Evolutionary conservation across 2,888 invertebrate species (phyloP).

Genomic region (Aporophyla lueneburgensis): DNA sequence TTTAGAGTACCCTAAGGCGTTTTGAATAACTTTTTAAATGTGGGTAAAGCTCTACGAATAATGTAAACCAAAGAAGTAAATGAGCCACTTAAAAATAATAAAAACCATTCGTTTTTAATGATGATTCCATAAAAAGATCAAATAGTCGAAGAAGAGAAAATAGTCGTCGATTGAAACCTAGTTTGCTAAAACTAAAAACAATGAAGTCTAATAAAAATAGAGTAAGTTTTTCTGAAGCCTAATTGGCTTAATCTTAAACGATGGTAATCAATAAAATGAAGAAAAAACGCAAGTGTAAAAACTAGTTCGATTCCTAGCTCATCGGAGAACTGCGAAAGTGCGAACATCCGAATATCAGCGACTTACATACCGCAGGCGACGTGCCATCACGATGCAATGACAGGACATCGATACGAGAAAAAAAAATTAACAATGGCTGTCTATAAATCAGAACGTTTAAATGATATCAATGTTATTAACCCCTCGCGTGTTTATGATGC

Average conservation of each 20-base stretch:
- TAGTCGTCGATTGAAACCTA: background rate
- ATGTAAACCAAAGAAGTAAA: background rate
- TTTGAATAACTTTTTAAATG: background rate
- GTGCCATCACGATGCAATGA: slow-evolving; percentile 30
- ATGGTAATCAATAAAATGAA: slow-evolving; percentile 20
- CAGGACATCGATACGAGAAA: slow-evolving; percentile 35
- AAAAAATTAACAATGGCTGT: slow-evolving; percentile 38
- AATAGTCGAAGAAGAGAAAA: background rate
- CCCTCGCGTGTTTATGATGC: too few relatives aligned
- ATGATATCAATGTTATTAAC: slow-evolving; percentile 14
- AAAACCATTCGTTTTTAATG: background rate
- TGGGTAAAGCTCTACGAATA: background rate
- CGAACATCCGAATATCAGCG: slow-evolving; percentile 37
- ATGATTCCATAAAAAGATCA: background rate
- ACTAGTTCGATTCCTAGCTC: slow-evolving; percentile 25
- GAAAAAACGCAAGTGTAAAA: slow-evolving; percentile 33
- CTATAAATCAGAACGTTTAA: slow-evolving; percentile 22
- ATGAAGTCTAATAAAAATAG: background rate
- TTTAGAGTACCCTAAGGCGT: background rate
- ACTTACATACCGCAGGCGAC: slow-evolving; percentile 26
- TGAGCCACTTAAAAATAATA: background rate
- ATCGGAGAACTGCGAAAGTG: slow-evolving; percentile 37
- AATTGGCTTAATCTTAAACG: slow-evolving; percentile 42
- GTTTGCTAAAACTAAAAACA: slow-evolving; percentile 14
- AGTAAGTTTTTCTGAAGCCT: slow-evolving; percentile 16